Conservation (phyloP, 2,113 vertebrate species). For the Upupa epops region DNA sequence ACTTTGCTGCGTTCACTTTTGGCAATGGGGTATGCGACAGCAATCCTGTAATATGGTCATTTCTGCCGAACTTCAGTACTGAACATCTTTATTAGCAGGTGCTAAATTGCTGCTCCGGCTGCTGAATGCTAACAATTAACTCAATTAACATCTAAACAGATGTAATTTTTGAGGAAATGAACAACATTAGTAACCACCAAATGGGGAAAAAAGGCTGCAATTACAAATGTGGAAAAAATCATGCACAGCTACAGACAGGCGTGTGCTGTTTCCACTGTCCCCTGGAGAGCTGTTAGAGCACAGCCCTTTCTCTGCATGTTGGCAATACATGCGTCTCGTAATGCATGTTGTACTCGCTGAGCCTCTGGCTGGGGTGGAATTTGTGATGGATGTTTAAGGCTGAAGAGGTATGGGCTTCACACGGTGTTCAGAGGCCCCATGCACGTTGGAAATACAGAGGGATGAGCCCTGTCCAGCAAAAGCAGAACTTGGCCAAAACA, state of each 20-base stretch:
- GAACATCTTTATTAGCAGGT: constrained; percentile 69
- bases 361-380: neutral
- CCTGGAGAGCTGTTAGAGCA: neutral
- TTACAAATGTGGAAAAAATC: neutral
- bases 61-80: constrained; percentile 7
- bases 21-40: neutral
- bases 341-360: neutral
- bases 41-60: constrained; percentile 13
- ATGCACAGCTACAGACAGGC: neutral
- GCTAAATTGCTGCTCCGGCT: constrained; percentile 74
- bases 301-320: neutral
- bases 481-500: neutral
- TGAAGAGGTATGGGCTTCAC: neutral
- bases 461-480: neutral
- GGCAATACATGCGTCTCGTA: neutral
- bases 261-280: neutral
- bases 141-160: constrained; percentile 72
- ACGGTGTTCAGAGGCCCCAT: neutral
- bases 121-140: constrained; percentile 73
- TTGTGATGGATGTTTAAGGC: neutral
- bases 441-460: fast-evolving
- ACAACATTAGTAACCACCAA: constrained; percentile 71
- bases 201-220: constrained; percentile 26
- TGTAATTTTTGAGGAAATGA: constrained; percentile 77
- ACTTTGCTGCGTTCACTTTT: neutral